Percentiles rank a stretch among this genome's conserved stretches.
Conservation (phyloP, 2,888 invertebrate species). For the Cetonia aurata region DNA sequence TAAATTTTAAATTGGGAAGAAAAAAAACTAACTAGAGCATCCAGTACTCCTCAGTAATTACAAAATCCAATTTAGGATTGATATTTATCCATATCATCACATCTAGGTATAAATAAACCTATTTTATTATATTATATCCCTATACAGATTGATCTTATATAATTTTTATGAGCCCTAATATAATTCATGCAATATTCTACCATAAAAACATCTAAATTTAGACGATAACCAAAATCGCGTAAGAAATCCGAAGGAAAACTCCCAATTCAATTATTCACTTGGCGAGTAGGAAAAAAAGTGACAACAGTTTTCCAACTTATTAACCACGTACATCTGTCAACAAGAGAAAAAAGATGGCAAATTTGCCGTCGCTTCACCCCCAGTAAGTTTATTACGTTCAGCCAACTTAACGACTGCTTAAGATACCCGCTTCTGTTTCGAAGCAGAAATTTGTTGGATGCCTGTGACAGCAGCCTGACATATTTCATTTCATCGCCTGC, state of each 20-base stretch:
- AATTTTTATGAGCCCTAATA: too few species aligned
- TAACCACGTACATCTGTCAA: conserved; percentile 67
- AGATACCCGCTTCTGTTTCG: background rate
- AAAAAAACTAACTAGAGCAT: too few species aligned
- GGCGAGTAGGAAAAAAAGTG: conserved; percentile 57
- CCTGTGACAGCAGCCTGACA: conserved; percentile 53
- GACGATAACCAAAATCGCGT: too few species aligned
- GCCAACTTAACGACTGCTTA: conserved; percentile 38
- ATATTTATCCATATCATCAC: too few species aligned
- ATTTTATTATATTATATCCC: too few species aligned
- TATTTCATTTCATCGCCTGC: conserved; percentile 57
- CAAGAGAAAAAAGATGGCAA: conserved; percentile 62
- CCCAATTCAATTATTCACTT: conserved; percentile 24
- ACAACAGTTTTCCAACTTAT: conserved; percentile 65
- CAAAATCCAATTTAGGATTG: too few species aligned
- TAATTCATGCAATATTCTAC: too few species aligned
- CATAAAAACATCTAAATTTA: too few species aligned
- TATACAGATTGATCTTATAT: too few species aligned
- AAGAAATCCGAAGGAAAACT: background rate
- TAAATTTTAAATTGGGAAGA: too few species aligned
- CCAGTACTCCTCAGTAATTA: too few species aligned
- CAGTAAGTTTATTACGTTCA: conserved; percentile 57
- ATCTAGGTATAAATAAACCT: too few species aligned
- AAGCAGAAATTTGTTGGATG: conserved; percentile 44
- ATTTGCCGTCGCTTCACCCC: conserved; percentile 63